Evolutionary conservation across 2,797 vertebrate species (phyloP).

Genomic region (Sylvia borin): DNA sequence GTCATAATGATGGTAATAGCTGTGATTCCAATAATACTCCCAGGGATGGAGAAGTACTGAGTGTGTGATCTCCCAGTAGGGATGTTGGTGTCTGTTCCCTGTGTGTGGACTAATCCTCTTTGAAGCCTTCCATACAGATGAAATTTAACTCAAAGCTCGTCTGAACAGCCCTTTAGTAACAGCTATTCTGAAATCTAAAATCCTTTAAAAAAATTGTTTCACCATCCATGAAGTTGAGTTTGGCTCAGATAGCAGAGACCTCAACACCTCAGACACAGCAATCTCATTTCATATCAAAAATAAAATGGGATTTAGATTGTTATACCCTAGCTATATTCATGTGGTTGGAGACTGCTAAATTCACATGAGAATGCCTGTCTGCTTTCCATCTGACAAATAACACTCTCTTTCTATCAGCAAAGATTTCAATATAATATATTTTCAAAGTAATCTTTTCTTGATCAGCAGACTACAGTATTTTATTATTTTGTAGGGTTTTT

Average conservation of each 20-base stretch:
- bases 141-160: not conserved
- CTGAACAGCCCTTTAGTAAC: not conserved
- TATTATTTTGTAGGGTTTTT: slow-evolving; percentile 73
- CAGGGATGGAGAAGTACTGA: not conserved
- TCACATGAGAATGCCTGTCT: slow-evolving; percentile 49
- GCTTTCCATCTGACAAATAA: slow-evolving; percentile 55
- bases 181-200: not conserved
- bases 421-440: slow-evolving; percentile 60
- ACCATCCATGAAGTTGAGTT: not conserved
- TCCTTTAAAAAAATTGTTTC: not conserved
- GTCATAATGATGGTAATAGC: not conserved
- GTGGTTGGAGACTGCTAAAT: slow-evolving; percentile 22
- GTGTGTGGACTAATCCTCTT: not conserved
- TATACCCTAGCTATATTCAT: slow-evolving; percentile 8
- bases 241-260: not conserved
- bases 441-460: slow-evolving; percentile 72
- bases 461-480: slow-evolving; percentile 69
- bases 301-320: slow-evolving; percentile 39
- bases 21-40: not conserved
- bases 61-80: not conserved
- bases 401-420: slow-evolving; percentile 48
- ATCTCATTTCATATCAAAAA: slow-evolving; percentile 40
- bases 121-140: not conserved
- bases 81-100: not conserved
- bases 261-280: not conserved